Base-by-base conservation (phyloP, 92 coral and sea anemone species). In the Hydrozoanthus gracilis region DNA sequence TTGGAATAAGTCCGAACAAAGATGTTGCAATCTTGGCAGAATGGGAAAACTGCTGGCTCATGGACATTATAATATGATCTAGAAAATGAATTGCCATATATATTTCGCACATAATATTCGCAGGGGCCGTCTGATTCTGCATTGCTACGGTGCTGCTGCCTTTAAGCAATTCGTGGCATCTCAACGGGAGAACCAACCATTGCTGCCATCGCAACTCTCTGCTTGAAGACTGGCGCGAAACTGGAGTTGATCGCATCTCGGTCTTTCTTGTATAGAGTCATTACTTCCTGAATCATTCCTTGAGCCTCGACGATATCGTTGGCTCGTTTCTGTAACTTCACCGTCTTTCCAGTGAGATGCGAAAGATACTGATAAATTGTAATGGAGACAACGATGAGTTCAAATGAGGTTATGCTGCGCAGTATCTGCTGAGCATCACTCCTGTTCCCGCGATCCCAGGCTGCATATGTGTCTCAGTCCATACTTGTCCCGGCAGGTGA, bases 381-480 rank as follows among this genome's bases (percentile, higher is more conserved):
- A 16, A 77, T 67, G 55, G 84, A 89, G 9, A 67, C 75, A 20
- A 71, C 73, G 48, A 85, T 77, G 66, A 85, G 84, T 12, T 77
- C 77, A 10, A 89, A 84, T 64, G 65, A 35, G n/a, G 92, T 70
- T 35, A 89, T 76, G 66, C 78, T 60, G 18, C n/a, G 27, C 55
- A 83, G 60, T 11, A 83, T 18, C 10, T 49, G 71, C 55, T 55
- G 78, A 17, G 92, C 88, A 6, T 84, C 89, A 62, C 18, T 69
- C 9, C 82, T 62, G 54, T 39, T 77, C 18, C 48, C 60, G 49
- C 73, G 46, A 49, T 85, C 83, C 89, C 86, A 89, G 72, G 70
- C 87, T 44, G 76, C 66, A 51, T 58, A 84, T n/a, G 15, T 18
- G 27, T 89, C 86, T 16, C n/a, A n/a, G n/a, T n/a, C 75, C 83